Base-by-base conservation (phyloP, 2,113 vertebrate genomes). In the Syrmaticus mikado region DNA sequence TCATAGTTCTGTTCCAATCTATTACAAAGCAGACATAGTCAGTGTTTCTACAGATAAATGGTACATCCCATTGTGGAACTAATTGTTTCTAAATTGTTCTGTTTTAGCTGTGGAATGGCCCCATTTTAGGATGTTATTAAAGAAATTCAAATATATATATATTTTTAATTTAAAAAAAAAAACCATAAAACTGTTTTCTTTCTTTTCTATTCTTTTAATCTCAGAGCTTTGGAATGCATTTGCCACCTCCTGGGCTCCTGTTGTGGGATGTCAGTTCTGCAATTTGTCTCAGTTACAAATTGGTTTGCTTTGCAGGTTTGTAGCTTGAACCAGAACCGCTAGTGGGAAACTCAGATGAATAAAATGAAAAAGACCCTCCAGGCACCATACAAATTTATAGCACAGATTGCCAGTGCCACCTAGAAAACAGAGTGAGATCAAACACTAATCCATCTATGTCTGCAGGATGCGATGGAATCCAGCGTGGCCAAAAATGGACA, bases 301-400 rank as follows among this genome's bases (percentile, higher is more conserved):
- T 20, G 43, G 65, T 96, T 95, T 92, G 68, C 61, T 95, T 85
- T 94, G 87, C 65, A 92, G 72, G 65, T 74, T 88, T 91, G 85
- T 78, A 91, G 75, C 62, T 87, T 90, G 85, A 94, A 83, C 72
- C 52, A 86, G 89, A 92, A 88, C 36, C 7, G 68, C 66, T 57
- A 94, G 90, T 66, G 57, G 73, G 85, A 91, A 85, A 90, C 11
- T 11, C 18, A 48, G 67, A 88, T 45, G 30, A 91, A 92, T 64
- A 76, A 95, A 95, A 90, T 94, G 52, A 95, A 76, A 91, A 45
- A 72, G 2, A 83, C 57, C 82, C 82, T 90, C 73, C 57, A 88
- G 87, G 82, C 73, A 79, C 40, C 80, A 66, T 38, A 81, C 8
- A 48, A 78, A 93, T 94, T 90, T 91, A 88, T 75, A 90, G 85